Evolutionary conservation across 2,797 vertebrate species (phyloP).

Genomic region (Bucorvus abyssinicus): DNA sequence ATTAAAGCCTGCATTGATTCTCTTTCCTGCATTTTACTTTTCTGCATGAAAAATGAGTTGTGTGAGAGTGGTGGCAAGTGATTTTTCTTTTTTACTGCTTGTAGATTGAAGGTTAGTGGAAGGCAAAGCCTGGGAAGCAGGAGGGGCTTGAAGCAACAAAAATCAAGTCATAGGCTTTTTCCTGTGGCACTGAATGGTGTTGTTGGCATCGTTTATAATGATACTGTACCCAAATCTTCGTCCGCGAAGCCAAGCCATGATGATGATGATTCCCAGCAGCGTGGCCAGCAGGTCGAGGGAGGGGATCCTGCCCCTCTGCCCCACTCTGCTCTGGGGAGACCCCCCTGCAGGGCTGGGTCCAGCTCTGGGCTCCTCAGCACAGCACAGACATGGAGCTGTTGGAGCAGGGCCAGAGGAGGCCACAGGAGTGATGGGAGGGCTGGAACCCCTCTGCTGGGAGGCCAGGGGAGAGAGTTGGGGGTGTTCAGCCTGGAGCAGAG

Average conservation of each 20-base stretch:
- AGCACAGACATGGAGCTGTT: background rate
- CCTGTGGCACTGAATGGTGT: background rate
- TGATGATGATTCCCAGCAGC: no score
- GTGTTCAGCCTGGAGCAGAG: background rate
- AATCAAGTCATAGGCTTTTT: background rate
- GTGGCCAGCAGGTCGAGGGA: background rate
- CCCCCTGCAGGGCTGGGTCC: background rate
- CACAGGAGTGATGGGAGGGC: no score
- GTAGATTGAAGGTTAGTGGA: background rate
- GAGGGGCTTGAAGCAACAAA: background rate
- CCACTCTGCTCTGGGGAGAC: background rate
- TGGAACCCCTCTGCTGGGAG: no score
- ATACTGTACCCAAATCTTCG: no score
- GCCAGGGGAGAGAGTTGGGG: background rate
- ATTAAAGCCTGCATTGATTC: background rate
- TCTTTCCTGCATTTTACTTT: background rate
- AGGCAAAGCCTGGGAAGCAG: background rate
- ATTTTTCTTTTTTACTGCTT: background rate
- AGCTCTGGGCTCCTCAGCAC: background rate
- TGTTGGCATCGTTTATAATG: background rate
- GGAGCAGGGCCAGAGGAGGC: accelerated
- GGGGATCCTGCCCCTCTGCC: background rate
- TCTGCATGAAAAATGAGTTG: background rate
- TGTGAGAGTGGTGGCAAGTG: no score
- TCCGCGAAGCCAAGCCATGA: no score